These are phyloP conservation scores for Machaerirhynchus nigripectus DNA, from an alignment of 2,113 vertebrate genomes.

Conservation along the genomic window DNA sequence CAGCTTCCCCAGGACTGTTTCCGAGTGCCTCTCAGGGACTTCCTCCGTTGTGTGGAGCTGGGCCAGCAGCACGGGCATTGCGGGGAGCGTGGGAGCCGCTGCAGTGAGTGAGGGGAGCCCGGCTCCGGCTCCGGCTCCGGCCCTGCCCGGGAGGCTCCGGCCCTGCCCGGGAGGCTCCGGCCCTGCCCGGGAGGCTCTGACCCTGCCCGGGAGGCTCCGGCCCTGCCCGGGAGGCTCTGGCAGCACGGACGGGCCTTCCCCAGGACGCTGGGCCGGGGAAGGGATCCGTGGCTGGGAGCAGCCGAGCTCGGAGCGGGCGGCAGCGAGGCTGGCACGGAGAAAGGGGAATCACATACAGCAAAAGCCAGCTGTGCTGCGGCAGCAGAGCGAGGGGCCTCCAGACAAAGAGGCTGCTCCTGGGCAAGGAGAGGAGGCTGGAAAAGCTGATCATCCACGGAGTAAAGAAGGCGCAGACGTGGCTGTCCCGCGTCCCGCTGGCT, in stretches of 20 bases:
- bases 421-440: background rate
- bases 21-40: background rate
- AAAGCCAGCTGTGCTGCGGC: background rate
- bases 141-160: background rate
- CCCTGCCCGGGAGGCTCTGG: background rate
- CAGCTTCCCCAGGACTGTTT: background rate
- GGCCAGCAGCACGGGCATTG: accelerated
- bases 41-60: background rate
- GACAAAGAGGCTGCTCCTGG: background rate
- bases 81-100: accelerated
- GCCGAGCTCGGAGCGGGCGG: background rate
- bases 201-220: background rate
- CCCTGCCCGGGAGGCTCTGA: background rate
- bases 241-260: background rate
- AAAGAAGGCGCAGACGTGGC: accelerated
- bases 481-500: accelerated
- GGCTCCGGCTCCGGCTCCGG: no score
- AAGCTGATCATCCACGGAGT: background rate
- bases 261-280: accelerated
- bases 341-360: background rate
- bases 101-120: background rate
- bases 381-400: background rate
- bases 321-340: background rate
- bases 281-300: accelerated
- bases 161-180: no score